Evolutionary conservation across 2,113 vertebrate genomes (phyloP).

Genomic region (Ascaphus truei): DNA sequence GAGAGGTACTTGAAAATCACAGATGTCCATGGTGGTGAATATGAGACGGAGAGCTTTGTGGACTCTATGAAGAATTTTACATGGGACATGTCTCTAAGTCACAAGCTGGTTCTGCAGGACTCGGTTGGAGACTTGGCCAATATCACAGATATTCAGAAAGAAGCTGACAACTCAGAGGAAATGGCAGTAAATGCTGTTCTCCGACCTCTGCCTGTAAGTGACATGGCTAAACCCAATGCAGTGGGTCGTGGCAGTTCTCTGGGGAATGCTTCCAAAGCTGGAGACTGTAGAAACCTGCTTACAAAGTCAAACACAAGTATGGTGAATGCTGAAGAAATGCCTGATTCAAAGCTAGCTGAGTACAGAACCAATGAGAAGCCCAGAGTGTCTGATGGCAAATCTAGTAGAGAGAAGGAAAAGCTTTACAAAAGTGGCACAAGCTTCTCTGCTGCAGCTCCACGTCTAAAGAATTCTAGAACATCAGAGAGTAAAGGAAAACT

Average conservation of each 20-base stretch:
- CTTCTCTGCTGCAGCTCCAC: background rate
- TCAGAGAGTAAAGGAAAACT: background rate
- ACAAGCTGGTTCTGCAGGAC: conserved; percentile 22
- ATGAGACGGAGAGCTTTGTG: conserved; percentile 42
- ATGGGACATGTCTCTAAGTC: conserved; percentile 38
- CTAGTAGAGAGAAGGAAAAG: background rate
- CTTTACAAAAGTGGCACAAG: background rate
- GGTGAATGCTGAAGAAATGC: background rate
- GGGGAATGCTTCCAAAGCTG: background rate
- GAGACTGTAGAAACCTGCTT: background rate
- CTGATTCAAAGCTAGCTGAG: background rate
- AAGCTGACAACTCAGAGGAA: background rate
- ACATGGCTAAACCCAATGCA: background rate
- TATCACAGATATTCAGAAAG: conserved; percentile 19
- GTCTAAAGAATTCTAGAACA: background rate
- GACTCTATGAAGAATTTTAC: conserved; percentile 29
- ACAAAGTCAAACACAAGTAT: background rate
- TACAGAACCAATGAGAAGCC: background rate
- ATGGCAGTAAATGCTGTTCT: background rate
- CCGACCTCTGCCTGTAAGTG: background rate
- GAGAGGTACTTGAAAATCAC: conserved; percentile 83
- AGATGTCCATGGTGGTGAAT: conserved; percentile 56
- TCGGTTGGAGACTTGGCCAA: conserved; percentile 21
- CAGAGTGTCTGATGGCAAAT: background rate
- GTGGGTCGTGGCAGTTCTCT: background rate